phyloP scores from a whole-genome alignment of 1,140 invertebrate species.

The Drosophila fuyamai region DNA sequence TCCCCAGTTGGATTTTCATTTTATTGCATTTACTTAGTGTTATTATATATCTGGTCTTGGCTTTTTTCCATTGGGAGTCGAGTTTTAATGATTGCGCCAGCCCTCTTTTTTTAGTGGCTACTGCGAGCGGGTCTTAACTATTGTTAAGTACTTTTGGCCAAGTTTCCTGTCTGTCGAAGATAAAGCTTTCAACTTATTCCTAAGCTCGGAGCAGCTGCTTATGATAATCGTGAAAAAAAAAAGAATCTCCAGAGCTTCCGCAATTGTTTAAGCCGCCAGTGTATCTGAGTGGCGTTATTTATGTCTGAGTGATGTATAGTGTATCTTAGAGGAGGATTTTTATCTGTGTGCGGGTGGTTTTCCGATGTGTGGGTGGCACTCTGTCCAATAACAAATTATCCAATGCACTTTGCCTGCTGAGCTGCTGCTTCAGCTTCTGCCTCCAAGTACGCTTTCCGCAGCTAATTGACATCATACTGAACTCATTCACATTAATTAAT shows the following conservation, averaged over 20 bases:
- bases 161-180: conserved; percentile 58
- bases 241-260: conserved; percentile 21
- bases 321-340: conserved; percentile 1
- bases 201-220: conserved; percentile 38
- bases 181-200: conserved; percentile 62
- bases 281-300: conserved; percentile 14
- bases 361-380: conserved; percentile 35
- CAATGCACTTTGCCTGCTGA: conserved; percentile 50
- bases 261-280: conserved; percentile 40
- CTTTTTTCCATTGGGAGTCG: conserved; percentile 31
- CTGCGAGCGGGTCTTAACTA: conserved; percentile 53
- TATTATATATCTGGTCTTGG: conserved; percentile 45
- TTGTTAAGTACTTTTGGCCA: conserved; percentile 63
- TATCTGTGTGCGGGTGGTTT: neutral
- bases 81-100: conserved; percentile 64
- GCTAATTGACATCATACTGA: conserved; percentile 83
- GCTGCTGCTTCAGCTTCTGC: conserved; percentile 9
- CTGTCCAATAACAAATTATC: conserved; percentile 58
- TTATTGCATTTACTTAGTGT: conserved; percentile 83
- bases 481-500: conserved; percentile 84
- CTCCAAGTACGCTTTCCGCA: conserved; percentile 78
- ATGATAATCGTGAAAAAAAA: conserved; percentile 26
- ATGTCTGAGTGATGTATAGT: neutral
- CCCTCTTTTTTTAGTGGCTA: conserved; percentile 17
- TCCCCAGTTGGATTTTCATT: conserved; percentile 80